These are phyloP conservation scores for Pseudomugil tenellus DNA, from an alignment of 2,797 vertebrate species.

Conservation along the genomic window DNA sequence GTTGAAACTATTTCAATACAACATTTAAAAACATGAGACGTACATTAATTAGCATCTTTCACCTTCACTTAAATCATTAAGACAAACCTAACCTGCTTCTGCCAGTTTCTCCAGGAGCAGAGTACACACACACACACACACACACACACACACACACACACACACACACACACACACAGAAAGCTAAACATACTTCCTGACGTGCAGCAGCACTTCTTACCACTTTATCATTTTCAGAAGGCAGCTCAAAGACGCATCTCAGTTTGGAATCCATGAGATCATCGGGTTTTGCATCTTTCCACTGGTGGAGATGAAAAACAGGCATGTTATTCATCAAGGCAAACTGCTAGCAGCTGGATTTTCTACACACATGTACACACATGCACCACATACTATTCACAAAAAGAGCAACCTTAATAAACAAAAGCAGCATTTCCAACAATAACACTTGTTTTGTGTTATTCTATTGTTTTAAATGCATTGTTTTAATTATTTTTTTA, in stretches of 20 bases:
- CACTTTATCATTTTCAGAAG: slow-evolving; percentile 96
- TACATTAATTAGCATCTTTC: neutral
- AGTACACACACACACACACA: too few species aligned
- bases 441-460: neutral
- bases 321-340: slow-evolving; percentile 64
- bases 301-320: slow-evolving; percentile 84
- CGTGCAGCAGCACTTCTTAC: slow-evolving; percentile 82
- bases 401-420: slow-evolving; percentile 15
- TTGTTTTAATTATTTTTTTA: neutral
- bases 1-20: too few species aligned
- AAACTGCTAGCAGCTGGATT: slow-evolving; percentile 67
- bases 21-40: too few species aligned
- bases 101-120: neutral
- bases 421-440: neutral
- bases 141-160: neutral
- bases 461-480: neutral
- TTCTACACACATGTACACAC: slow-evolving; percentile 22
- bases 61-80: too few species aligned
- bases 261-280: slow-evolving; percentile 99
- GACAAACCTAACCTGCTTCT: neutral
- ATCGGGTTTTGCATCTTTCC: slow-evolving; percentile 98
- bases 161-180: neutral
- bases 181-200: neutral
- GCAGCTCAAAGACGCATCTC: slow-evolving; percentile 98
- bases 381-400: slow-evolving; percentile 5